Evolutionary conservation across 2,797 vertebrate genomes (phyloP), one percentile per base, ranked within the genome.

Genomic region (Falco peregrinus): DNA sequence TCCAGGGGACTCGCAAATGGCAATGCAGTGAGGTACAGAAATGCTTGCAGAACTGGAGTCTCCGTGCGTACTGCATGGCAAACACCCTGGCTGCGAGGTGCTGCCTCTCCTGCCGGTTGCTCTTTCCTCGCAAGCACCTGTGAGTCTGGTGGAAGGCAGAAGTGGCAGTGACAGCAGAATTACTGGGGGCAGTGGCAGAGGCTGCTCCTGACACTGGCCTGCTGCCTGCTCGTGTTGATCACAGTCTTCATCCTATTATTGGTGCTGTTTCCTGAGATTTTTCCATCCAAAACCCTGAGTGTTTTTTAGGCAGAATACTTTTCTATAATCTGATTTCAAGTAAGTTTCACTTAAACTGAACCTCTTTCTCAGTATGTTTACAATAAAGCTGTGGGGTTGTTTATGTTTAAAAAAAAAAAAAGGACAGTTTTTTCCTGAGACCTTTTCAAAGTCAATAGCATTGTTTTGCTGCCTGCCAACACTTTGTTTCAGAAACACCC

Each of bases 31-130:
- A 6, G 24, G 29, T 20, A 12, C 71, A 39, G 75, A 39, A 74
- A 3, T 0, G 0, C 21, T 12, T 31, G 39, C 33, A 56, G n/a
- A 28, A 3, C 54, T 10, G 50, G 33, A 26, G 29, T 26, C 54
- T 61, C 1, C 0, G 45, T 33, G 51, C 1, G 0, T 12, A 4
- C 60, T 9, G 64, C 1, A 0, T 18, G 69, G 65, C 50, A 61
- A 29, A 37, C 0, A 0, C 37, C 37, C 21, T 39, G 31, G 0
- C 53, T 48, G 47, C 5, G 0, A 5, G 2, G 18, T 68, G 85
- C 6, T 26, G 4, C 51, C 4, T 2, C 50, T 20, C 37, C n/a
- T 37, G 2, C 68, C 13, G 33, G 33, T 24, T 59, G 73, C 61
- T 47, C 0, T 22, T 84, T 37, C 28, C 43, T 84, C 6, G 0